Percentiles rank a stretch among this genome's conserved stretches.
phyloP scores from a whole-genome alignment of 2,797 vertebrate species.

The Neoniphon sammara region DNA sequence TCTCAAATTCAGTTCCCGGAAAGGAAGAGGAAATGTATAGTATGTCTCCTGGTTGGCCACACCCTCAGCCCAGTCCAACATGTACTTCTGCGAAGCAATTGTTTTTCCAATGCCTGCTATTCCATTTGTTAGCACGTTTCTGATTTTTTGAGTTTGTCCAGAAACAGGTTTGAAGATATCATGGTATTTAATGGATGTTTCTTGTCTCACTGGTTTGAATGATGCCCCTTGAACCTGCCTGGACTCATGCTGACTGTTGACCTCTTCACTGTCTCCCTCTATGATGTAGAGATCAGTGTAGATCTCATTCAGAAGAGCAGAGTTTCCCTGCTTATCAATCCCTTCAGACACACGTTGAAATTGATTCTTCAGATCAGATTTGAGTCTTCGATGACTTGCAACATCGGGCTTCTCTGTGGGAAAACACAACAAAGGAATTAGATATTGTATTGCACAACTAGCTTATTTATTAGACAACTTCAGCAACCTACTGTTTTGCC shows the following conservation, averaged over 20 bases:
- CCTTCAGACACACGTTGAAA: constrained; percentile 48
- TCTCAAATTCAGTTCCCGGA: constrained; percentile 62
- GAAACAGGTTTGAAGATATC: constrained; percentile 33
- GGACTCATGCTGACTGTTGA: constrained; percentile 17
- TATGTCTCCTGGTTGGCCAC: neutral
- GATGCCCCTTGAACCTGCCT: constrained; percentile 36
- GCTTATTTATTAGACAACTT: too few species aligned
- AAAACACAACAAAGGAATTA: neutral
- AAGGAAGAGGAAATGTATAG: constrained; percentile 53
- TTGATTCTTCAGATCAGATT: constrained; percentile 29
- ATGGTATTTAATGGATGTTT: constrained; percentile 49
- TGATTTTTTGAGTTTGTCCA: neutral
- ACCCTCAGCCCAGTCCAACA: constrained; percentile 65
- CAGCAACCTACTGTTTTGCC: too few species aligned
- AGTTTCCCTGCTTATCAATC: constrained; percentile 26
- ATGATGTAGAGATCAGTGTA: constrained; percentile 69
- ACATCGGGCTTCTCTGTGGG: constrained; percentile 52
- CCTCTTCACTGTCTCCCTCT: constrained; percentile 49
- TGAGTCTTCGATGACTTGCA: constrained; percentile 15
- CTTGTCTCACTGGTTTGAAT: constrained; percentile 44
- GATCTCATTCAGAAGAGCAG: constrained; percentile 51
- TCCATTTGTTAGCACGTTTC: constrained; percentile 55
- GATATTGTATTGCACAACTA: neutral
- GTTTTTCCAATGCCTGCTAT: constrained; percentile 63
- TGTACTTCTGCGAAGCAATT: constrained; percentile 62